phyloP scores from a whole-genome alignment of 1,140 invertebrate species.

The Steinernema khuongi region DNA sequence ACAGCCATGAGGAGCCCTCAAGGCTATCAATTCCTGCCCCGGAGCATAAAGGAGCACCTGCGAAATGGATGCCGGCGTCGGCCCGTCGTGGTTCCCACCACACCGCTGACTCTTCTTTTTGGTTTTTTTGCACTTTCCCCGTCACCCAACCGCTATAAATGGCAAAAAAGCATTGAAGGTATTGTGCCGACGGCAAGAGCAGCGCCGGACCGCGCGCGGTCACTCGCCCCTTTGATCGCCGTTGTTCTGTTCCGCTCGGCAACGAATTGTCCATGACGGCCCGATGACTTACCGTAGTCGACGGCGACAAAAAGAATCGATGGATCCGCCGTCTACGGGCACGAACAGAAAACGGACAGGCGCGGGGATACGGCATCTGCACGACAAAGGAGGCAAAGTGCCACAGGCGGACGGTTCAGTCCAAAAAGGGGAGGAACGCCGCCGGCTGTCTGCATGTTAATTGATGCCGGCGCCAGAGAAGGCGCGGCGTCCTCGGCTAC shows the following conservation, averaged over 20 bases:
- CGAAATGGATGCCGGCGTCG: too few species aligned
- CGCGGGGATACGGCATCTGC: too few species aligned
- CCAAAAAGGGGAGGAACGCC: background rate
- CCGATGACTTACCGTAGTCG: background rate
- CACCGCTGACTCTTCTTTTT: background rate
- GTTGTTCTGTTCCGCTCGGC: background rate
- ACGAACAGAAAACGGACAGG: too few species aligned
- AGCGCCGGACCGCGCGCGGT: too few species aligned
- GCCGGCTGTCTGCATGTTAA: background rate
- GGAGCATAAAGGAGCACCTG: background rate
- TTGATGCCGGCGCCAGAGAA: constrained; percentile 3
- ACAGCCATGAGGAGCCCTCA: background rate
- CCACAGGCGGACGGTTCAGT: background rate
- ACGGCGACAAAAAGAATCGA: too few species aligned
- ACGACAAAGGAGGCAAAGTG: too few species aligned
- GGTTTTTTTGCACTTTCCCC: background rate
- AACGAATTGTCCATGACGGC: background rate
- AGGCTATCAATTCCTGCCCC: background rate
- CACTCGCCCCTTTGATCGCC: too few species aligned
- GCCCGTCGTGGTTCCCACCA: background rate
- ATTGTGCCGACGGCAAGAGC: constrained; percentile 8
- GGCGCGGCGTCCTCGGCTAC: constrained; percentile 7
- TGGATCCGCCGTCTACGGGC: too few species aligned
- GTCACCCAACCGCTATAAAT: constrained; percentile 1
- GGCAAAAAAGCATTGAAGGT: background rate